phyloP scores from a whole-genome alignment of 2,888 invertebrate genomes.

The Macrosoma leucophasiata region DNA sequence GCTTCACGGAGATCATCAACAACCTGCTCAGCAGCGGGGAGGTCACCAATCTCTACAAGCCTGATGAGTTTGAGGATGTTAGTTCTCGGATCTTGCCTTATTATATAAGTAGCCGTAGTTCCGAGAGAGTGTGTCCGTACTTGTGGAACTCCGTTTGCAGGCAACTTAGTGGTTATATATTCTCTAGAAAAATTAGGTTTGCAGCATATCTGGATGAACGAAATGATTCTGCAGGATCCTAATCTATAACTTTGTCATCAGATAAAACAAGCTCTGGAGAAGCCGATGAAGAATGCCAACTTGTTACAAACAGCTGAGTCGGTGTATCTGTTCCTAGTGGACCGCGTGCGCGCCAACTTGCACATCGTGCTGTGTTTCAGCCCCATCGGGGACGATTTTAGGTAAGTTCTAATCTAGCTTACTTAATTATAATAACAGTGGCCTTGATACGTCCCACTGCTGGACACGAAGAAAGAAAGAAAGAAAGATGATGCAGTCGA shows the following conservation, averaged over 20 bases:
- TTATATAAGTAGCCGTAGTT: not conserved
- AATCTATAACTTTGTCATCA: slow-evolving; percentile 44
- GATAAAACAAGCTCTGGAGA: slow-evolving; percentile 77
- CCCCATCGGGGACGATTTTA: slow-evolving; percentile 89
- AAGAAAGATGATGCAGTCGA: no score
- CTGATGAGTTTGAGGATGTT: slow-evolving; percentile 93
- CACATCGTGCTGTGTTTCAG: slow-evolving; percentile 92
- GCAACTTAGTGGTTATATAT: no score
- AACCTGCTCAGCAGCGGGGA: slow-evolving; percentile 92
- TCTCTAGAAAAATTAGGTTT: no score
- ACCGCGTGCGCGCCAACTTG: slow-evolving; percentile 83
- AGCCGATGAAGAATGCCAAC: slow-evolving; percentile 73
- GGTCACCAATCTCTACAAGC: slow-evolving; percentile 89
- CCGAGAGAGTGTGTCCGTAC: no score
- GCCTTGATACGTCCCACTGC: no score
- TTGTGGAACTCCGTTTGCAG: no score
- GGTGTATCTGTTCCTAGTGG: slow-evolving; percentile 85
- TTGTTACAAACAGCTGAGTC: slow-evolving; percentile 79
- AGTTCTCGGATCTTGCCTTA: slow-evolving; percentile 40
- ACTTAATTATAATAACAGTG: no score
- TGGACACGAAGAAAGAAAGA: no score
- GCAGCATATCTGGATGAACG: no score
- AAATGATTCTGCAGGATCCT: no score
- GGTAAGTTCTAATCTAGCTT: slow-evolving; percentile 52
- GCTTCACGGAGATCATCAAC: slow-evolving; percentile 91